A percentile compares a stretch with the other conserved stretches of the same genome.
phyloP scores from a whole-genome alignment of 2,113 vertebrate species.

The Podarcis cretensis region DNA sequence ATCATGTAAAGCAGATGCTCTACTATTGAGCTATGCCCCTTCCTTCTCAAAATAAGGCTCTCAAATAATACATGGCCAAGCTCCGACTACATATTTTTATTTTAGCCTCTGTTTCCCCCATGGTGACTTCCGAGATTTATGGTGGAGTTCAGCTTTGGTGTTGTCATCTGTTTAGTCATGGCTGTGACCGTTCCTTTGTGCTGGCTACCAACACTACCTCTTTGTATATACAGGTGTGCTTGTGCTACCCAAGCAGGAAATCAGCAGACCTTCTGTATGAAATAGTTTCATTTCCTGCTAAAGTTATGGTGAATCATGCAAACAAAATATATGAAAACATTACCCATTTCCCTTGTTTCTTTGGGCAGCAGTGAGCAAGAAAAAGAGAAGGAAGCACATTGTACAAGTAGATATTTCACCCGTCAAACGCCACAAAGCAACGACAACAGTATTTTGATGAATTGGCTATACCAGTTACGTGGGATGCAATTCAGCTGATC shows the following conservation, averaged over 20 bases:
- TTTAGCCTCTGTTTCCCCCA: neutral
- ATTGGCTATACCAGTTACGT: neutral
- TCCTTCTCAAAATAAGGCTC: neutral
- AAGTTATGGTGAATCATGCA: neutral
- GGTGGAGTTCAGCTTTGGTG: neutral
- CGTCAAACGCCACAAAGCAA: neutral
- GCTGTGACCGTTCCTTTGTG: neutral
- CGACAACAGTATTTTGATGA: neutral
- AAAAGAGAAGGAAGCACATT: neutral
- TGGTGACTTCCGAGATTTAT: neutral
- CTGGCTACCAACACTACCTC: neutral
- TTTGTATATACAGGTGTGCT: conserved; percentile 28
- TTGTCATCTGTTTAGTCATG: conserved; percentile 1
- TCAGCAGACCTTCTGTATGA: neutral
- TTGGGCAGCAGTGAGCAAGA: neutral
- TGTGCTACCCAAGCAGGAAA: conserved; percentile 24
- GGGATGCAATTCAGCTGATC: neutral
- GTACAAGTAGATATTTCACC: neutral
- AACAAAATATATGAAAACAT: neutral
- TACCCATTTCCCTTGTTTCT: neutral
- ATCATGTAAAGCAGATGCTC: too few relatives aligned
- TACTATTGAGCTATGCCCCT: too few relatives aligned
- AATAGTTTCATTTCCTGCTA: conserved; percentile 15
- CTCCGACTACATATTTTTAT: neutral
- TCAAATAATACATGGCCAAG: neutral